Evolutionary conservation across 2,113 vertebrate genomes (phyloP).

Genomic region (Ifrita kowaldi): DNA sequence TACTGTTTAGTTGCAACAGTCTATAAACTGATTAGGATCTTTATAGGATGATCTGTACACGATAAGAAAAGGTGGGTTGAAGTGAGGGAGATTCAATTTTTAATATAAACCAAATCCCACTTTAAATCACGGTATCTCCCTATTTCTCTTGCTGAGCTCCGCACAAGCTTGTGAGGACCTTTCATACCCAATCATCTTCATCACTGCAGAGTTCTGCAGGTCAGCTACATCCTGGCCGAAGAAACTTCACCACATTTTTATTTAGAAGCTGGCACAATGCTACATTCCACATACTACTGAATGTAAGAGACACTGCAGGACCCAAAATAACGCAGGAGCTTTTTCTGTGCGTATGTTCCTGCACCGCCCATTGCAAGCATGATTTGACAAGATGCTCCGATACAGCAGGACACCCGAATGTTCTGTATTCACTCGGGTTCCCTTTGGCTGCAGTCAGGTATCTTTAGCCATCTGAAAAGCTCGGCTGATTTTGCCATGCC

Average conservation of each 20-base stretch:
- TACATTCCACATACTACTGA: not conserved
- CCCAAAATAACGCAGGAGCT: not conserved
- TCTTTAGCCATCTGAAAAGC: not conserved
- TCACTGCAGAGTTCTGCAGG: not conserved
- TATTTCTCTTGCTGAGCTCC: not conserved
- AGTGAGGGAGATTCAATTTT: not conserved
- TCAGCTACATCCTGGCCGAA: not conserved
- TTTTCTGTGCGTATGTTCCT: not conserved
- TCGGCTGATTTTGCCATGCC: not conserved
- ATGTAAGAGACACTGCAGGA: not conserved
- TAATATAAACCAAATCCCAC: not conserved
- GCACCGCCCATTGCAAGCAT: not conserved
- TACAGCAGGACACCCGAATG: not conserved
- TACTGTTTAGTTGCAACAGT: not conserved
- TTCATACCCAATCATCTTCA: not conserved
- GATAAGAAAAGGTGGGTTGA: not conserved
- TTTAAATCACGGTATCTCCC: not conserved
- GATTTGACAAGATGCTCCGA: not conserved
- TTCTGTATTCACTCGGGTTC: not conserved
- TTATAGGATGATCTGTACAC: not conserved
- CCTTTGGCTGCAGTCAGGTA: not conserved
- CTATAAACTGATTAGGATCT: not conserved
- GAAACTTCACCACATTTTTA: not conserved
- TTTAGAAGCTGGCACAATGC: not conserved
- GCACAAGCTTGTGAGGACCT: not conserved